These are phyloP conservation scores for Biston stratarius DNA, from an alignment of 2,888 invertebrate genomes.

Conservation along the genomic window DNA sequence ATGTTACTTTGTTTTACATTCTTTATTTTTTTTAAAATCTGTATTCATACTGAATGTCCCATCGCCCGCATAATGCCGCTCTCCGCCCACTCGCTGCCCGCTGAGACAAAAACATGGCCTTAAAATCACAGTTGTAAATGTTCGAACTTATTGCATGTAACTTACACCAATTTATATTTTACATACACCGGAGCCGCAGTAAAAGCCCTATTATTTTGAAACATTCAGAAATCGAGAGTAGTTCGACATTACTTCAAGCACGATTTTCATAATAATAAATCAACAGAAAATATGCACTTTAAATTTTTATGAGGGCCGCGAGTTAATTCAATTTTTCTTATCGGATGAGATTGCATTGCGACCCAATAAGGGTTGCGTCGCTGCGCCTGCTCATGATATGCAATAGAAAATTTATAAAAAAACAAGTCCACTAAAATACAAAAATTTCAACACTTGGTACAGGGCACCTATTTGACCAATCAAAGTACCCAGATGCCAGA, in stretches of 20 bases:
- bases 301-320: slow-evolving; percentile 52
- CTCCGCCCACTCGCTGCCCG: neutral
- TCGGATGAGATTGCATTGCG: slow-evolving; percentile 58
- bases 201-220: slow-evolving; percentile 38
- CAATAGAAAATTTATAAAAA: slow-evolving; percentile 1
- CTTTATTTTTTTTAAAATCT: too few species aligned
- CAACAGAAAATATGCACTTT: slow-evolving; percentile 48
- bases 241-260: slow-evolving; percentile 28
- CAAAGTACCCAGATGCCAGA: too few species aligned
- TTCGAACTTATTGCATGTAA: slow-evolving; percentile 19
- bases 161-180: slow-evolving; percentile 12
- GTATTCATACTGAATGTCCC: neutral
- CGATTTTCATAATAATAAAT: slow-evolving; percentile 52
- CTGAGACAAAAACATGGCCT: neutral
- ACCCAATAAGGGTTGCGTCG: slow-evolving; percentile 54
- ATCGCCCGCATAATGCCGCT: neutral
- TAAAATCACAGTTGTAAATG: slow-evolving; percentile 9
- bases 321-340: slow-evolving; percentile 63
- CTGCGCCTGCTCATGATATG: slow-evolving; percentile 14
- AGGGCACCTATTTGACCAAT: too few species aligned
- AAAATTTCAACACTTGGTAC: neutral
- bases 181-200: neutral
- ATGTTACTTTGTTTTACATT: too few species aligned
- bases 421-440: neutral
- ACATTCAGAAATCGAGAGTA: slow-evolving; percentile 40